Evolutionary conservation across 2,113 vertebrate genomes (phyloP), one percentile per base, ranked within the genome.

Genomic region (Callocephalon fimbriatum): DNA sequence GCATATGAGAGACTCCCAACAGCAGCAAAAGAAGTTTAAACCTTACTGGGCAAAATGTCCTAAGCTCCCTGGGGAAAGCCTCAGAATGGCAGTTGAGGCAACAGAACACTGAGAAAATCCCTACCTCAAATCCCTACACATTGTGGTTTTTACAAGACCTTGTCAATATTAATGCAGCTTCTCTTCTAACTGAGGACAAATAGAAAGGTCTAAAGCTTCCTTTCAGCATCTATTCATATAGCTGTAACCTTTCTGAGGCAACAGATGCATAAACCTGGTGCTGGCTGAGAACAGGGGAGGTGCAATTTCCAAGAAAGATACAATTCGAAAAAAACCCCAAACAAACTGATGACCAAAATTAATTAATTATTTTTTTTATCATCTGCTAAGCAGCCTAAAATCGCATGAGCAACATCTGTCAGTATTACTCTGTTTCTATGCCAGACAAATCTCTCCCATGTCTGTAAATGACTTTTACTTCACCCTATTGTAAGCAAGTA

Each of bases 21-120:
- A 91, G 53, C 56, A 73, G 47, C 29, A 42, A 40, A 50, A 90
- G 48, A 67, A 77, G 21, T 59, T 89, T 86, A 85, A 65, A 76
- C 20, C 40, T 91, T 58, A 54, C 14, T 1, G 8, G 56, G 61
- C 8, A 93, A 81, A 86, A 87, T 38, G 23, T 81, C 62, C 29
- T 35, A 25, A 42, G 3, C 5, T 88, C 71, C n/a, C 32, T 8
- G 8, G 20, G 23, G 38, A 83, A 88, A 79, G 4, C 18, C 15
- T 81, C 50, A 63, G 35, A 92, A 54, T 12, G 23, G 50, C 50
- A 83, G 32, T 21, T 67, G 32, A 51, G 29, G 21, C 12, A 80
- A 29, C 56, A 88, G 90, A 88, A 70, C 8, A 63, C 11, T 23
- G 40, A 85, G 17, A 83, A 80, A 86, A 76, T n/a, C 32, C 29